Percentiles rank a stretch among this genome's conserved stretches.
These are phyloP conservation scores for Crenuchus spilurus DNA, from an alignment of 2,797 vertebrate genomes.

Conservation along the genomic window DNA sequence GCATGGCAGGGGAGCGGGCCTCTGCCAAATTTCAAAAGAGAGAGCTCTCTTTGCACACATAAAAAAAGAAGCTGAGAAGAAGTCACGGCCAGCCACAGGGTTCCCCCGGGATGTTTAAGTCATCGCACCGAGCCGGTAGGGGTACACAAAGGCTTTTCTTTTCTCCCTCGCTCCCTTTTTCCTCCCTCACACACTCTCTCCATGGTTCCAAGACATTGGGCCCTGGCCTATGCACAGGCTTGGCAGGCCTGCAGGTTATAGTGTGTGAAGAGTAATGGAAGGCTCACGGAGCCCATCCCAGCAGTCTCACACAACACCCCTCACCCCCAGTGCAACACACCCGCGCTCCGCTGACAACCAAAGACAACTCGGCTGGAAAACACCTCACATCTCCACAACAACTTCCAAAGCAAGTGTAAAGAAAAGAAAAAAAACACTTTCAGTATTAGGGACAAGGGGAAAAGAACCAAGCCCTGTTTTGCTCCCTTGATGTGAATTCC, in stretches of 20 bases:
- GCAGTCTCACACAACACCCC: conserved; percentile 19
- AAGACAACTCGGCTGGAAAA: conserved; percentile 37
- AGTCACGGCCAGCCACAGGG: conserved; percentile 38
- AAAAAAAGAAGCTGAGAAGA: conserved; percentile 17
- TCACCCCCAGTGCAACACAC: background rate
- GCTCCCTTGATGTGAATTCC: conserved; percentile 26
- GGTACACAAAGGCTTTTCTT: conserved; percentile 48
- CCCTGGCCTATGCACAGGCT: conserved; percentile 8
- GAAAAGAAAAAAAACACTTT: conserved; percentile 11
- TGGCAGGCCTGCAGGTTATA: conserved; percentile 37
- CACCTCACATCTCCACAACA: conserved; percentile 30
- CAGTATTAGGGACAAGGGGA: conserved; percentile 10
- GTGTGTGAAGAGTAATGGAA: conserved; percentile 24
- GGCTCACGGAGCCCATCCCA: conserved; percentile 26
- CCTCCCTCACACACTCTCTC: conserved; percentile 5
- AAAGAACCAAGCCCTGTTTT: conserved; percentile 11
- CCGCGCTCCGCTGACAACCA: conserved; percentile 17
- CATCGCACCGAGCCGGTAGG: conserved; percentile 49
- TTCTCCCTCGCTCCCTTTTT: conserved; percentile 23
- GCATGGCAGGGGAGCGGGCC: conserved; percentile 13
- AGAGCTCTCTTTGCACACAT: conserved; percentile 38
- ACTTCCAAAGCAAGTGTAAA: conserved; percentile 29
- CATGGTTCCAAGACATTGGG: conserved; percentile 25
- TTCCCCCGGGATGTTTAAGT: conserved; percentile 63
- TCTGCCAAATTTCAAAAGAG: conserved; percentile 55